These are phyloP conservation scores for Epizoanthus stellaris DNA, from an alignment of 92 coral and sea anemone genomes.

Conservation along the genomic window DNA sequence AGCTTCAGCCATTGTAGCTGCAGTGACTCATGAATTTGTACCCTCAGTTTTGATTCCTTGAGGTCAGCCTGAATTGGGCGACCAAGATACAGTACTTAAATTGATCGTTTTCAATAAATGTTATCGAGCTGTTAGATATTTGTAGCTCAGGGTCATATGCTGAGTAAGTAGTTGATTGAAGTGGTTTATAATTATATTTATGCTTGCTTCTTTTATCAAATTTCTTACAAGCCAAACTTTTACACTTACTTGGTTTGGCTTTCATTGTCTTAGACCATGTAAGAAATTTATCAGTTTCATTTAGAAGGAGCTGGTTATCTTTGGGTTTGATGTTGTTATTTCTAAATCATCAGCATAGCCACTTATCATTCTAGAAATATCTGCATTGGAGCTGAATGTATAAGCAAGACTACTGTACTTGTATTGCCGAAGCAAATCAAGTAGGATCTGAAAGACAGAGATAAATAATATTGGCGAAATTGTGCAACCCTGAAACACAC, in stretches of 20 bases:
- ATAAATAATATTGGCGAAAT: not conserved
- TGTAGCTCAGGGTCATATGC: not conserved
- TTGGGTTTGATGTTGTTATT: not conserved
- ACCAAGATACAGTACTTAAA: too few species aligned
- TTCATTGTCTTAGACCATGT: not conserved
- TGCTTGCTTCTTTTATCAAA: not conserved
- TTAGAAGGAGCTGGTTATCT: slow-evolving; percentile 2
- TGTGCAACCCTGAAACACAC: not conserved
- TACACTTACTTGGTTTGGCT: slow-evolving; percentile 16
- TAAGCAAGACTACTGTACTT: not conserved
- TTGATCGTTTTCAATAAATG: too few species aligned
- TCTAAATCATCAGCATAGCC: slow-evolving; percentile 1
- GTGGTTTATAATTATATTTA: not conserved
- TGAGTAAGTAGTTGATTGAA: not conserved
- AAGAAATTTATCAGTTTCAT: not conserved
- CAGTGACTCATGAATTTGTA: too few species aligned
- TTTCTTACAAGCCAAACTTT: not conserved
- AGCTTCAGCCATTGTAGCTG: too few species aligned
- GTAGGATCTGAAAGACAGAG: not conserved
- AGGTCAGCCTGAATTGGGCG: too few species aligned
- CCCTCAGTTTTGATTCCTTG: too few species aligned
- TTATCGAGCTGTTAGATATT: too few species aligned
- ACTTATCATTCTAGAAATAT: not conserved
- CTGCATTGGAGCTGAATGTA: not conserved
- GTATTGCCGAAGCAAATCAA: not conserved